phyloP scores from a whole-genome alignment of 2,888 invertebrate species.

The Cremastinae sp. region DNA sequence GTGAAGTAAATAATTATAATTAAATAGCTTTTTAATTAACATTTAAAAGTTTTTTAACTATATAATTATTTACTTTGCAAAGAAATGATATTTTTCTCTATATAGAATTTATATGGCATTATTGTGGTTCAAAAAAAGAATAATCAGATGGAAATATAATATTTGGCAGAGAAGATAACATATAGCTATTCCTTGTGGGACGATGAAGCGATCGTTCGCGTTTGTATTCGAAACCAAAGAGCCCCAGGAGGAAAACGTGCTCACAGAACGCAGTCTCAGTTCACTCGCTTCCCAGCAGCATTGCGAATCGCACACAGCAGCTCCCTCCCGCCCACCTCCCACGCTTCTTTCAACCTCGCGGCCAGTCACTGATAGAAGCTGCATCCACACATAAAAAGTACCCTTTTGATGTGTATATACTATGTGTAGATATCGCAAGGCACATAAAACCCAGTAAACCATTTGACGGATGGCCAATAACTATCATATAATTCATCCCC shows the following conservation, averaged over 20 bases:
- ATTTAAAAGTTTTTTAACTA: too few relatives aligned
- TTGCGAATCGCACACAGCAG: background rate
- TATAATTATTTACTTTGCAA: too few relatives aligned
- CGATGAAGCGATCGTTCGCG: slow-evolving; percentile 41
- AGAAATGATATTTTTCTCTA: too few relatives aligned
- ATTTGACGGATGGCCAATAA: slow-evolving; percentile 71
- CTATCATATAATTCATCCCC: slow-evolving; percentile 69
- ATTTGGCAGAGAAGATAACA: slow-evolving; percentile 23
- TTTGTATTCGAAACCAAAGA: slow-evolving; percentile 55
- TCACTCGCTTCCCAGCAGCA: slow-evolving; percentile 30
- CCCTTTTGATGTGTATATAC: background rate
- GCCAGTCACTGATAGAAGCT: slow-evolving; percentile 3
- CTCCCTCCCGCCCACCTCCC: slow-evolving; percentile 4
- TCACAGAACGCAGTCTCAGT: slow-evolving; percentile 50
- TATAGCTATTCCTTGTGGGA: slow-evolving; percentile 35
- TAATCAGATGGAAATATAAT: slow-evolving; percentile 3
- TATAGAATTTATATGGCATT: too few relatives aligned
- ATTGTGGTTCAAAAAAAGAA: background rate
- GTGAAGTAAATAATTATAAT: too few relatives aligned
- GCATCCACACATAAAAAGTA: background rate
- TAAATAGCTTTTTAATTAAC: too few relatives aligned
- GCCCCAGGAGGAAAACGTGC: slow-evolving; percentile 60
- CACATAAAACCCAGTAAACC: slow-evolving; percentile 65
- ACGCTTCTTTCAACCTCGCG: slow-evolving; percentile 19
- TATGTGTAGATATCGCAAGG: slow-evolving; percentile 33